Base-by-base conservation (phyloP, 2,113 vertebrate genomes). In the Paracanthobrama guichenoti region DNA sequence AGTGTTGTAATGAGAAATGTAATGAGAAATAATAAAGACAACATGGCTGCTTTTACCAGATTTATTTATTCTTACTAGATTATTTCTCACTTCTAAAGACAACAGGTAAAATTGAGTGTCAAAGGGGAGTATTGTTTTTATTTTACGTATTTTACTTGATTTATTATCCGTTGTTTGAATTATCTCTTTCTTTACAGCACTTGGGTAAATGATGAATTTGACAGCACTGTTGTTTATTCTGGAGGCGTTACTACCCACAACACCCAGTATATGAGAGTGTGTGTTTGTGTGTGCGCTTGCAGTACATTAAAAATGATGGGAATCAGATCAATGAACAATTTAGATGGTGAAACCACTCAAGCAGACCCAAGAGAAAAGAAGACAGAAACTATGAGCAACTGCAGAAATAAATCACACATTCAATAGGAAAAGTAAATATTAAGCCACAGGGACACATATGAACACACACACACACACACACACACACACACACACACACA, bases 321-420 rank as follows among this genome's bases (percentile, higher is more conserved):
- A 18, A 67, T 62, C 79, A 80, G 59, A 80, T 80, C 79, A 67
- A 80, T 80, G 79, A 80, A 53, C 60, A 80, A 80, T 80, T 80
- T 80, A 67, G 62, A 64, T 60, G 42, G 57, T 46, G 57, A 79
- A 79, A 79, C 39, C 77, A 64, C 77, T 79, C 77, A 60, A 67
- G 60, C 60, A 50, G 60, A 53, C 79, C 60, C 24, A 50, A 66
- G 77, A 79, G 59, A 79, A 67, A 20, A 50, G 26, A 53, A 48
- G 60, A 80, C 79, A 35, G 79, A 80, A 80, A 66, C 60, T 48
- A 64, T 46, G 59, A 79, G 57, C 57, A 79, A 62, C 22, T 24
- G 57, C 42, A 18, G 26, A 79, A 66, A 80, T 66, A 80, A 80
- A 80, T 66, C 60, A 50, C 62, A 48, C 22, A 66, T 46, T 64